Evolutionary conservation across 1,140 invertebrate species (phyloP).

Genomic region (Pteromalus puparum): DNA sequence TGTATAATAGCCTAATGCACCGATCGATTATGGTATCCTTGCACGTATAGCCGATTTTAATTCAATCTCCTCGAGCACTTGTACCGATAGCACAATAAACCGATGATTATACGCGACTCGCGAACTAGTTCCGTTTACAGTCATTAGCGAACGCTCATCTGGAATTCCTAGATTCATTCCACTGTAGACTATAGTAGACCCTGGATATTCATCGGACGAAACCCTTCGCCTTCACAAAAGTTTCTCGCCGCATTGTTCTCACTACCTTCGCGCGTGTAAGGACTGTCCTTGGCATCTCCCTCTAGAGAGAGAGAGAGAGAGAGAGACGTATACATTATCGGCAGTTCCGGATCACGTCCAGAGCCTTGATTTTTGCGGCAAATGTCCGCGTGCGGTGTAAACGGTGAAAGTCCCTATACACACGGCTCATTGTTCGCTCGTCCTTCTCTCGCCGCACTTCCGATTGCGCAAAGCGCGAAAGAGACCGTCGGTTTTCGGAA

Average conservation of each 20-base stretch:
- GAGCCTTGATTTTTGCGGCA: slow-evolving; percentile 25
- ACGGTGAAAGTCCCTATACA: slow-evolving; percentile 68
- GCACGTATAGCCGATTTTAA: background rate
- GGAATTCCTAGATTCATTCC: background rate
- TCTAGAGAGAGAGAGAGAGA: background rate
- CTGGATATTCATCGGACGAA: background rate
- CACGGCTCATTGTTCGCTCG: slow-evolving; percentile 62
- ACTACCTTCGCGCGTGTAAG: background rate
- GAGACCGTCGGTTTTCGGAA: background rate
- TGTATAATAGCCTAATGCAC: no score
- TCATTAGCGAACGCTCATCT: no score
- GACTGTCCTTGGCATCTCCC: background rate
- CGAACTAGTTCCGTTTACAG: background rate
- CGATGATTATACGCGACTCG: background rate
- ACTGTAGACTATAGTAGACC: no score
- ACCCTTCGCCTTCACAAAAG: background rate
- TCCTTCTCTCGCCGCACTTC: slow-evolving; percentile 61
- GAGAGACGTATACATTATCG: slow-evolving; percentile 1
- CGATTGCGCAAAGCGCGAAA: slow-evolving; percentile 60
- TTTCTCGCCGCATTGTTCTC: slow-evolving; percentile 1
- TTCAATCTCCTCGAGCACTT: background rate
- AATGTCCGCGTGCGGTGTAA: slow-evolving; percentile 43
- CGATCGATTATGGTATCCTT: no score
- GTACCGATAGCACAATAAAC: background rate
- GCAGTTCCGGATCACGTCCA: background rate